Evolutionary conservation across 2,113 vertebrate species (phyloP).

Genomic region (Dipodomys stephensi): DNA sequence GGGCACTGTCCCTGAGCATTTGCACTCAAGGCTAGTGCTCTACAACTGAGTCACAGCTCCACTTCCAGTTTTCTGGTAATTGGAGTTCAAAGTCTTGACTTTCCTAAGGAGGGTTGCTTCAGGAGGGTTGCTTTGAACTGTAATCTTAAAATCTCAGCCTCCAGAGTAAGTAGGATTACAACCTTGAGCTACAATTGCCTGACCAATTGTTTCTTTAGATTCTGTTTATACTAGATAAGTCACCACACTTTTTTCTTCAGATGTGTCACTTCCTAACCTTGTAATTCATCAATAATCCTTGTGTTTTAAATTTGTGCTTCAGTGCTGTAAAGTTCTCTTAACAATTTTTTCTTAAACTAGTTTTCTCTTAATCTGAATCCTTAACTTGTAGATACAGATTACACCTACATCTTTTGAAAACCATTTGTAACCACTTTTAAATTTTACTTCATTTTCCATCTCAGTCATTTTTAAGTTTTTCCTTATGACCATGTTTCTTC

Average conservation of each 20-base stretch:
- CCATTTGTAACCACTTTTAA: neutral
- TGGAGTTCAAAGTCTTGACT: too few species aligned
- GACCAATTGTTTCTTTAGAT: neutral
- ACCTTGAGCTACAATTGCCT: too few species aligned
- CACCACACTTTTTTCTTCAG: neutral
- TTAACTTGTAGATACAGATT: slow-evolving; percentile 8
- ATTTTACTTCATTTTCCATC: neutral
- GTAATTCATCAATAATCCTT: neutral
- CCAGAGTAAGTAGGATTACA: too few species aligned
- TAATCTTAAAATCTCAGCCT: too few species aligned
- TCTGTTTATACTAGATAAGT: neutral
- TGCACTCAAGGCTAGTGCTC: too few species aligned
- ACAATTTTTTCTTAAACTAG: neutral
- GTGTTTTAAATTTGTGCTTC: neutral
- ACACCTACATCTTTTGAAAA: neutral
- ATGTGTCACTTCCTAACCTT: neutral
- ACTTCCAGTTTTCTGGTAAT: too few species aligned
- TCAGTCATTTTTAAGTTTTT: neutral
- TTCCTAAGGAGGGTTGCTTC: too few species aligned
- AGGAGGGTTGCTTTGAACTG: too few species aligned
- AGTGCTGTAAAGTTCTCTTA: neutral
- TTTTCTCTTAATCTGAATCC: neutral
- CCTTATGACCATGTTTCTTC: neutral
- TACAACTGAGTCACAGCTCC: too few species aligned
- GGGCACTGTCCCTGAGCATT: too few species aligned